These are phyloP conservation scores for Pristionchus arcanus DNA, from an alignment of 2,888 invertebrate species.

Conservation along the genomic window DNA sequence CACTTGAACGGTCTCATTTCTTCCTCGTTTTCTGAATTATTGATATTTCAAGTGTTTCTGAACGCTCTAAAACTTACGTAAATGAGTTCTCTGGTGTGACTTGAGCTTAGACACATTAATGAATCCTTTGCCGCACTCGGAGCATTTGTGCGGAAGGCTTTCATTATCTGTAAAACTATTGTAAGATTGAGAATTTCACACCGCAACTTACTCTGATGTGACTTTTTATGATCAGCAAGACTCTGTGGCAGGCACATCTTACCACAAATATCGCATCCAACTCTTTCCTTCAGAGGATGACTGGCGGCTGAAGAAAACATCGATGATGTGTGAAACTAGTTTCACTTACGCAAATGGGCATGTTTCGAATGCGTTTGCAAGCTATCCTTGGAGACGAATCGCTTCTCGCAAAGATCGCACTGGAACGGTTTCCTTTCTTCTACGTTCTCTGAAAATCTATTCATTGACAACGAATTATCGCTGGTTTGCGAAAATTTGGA, in stretches of 20 bases:
- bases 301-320: background rate
- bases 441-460: background rate
- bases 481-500: too few relatives aligned
- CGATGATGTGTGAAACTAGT: background rate
- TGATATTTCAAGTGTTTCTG: too few relatives aligned
- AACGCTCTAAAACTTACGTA: too few relatives aligned
- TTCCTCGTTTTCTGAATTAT: too few relatives aligned
- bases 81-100: too few relatives aligned
- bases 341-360: background rate
- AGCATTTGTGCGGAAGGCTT: background rate
- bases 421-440: background rate
- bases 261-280: background rate
- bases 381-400: background rate
- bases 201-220: background rate
- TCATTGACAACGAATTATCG: too few relatives aligned
- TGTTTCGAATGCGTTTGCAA: background rate
- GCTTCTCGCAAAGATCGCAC: background rate
- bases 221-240: background rate
- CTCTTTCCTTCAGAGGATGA: background rate
- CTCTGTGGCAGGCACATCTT: background rate
- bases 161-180: too few relatives aligned
- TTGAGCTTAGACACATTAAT: background rate
- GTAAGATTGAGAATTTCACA: too few relatives aligned
- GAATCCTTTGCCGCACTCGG: background rate
- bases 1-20: too few relatives aligned